Evolutionary conservation across 2,797 vertebrate species (phyloP), one percentile per base, ranked within the genome.

Genomic region (Prionace glauca): DNA sequence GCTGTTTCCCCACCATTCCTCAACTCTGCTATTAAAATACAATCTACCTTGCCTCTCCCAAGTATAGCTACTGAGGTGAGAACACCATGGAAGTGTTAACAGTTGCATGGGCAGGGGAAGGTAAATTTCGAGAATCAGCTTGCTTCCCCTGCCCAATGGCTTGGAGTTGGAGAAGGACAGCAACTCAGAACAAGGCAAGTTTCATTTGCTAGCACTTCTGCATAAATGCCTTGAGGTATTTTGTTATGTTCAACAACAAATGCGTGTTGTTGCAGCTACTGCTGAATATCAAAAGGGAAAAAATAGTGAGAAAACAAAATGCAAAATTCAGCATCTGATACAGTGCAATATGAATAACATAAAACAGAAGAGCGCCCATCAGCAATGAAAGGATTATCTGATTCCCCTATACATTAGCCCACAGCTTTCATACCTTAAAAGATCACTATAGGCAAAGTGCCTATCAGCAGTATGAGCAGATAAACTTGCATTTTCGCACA

Each of bases 401-500:
- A 95, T 95, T 95, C 93, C 93, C 93, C 71, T 56, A 95, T 95
- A 77, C 74, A 50, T 74, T 95, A 45, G 71, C 45, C 93, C 93
- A 60, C 72, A 74, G 71, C 93, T 56, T 94, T 77, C 93, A 95
- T 95, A 50, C 93, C 71, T 95, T 94, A 60, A 95, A 77, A 60
- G 62, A 95, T 95, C 93, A 95, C 71, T 95, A 71, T 98, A 98
- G 98, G 98, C 98, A 98, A 98, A 98, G 98, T 98, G 98, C 97
- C 96, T 98, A 97, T 98, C 98, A 97, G 97, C 97, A 97, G 98
- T 97, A 97, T 97, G 97, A 98, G 97, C 97, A 97, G 98, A 98
- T 98, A 98, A 98, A 98, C 97, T 97, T 97, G 97, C 97, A 98
- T 98, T 98, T 98, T 98, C 98, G 98, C 98, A 98, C 98, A 97